Percentiles rank a stretch among this genome's conserved stretches.
phyloP scores from a whole-genome alignment of 1,140 invertebrate genomes.

The Hycleus cichorii region DNA sequence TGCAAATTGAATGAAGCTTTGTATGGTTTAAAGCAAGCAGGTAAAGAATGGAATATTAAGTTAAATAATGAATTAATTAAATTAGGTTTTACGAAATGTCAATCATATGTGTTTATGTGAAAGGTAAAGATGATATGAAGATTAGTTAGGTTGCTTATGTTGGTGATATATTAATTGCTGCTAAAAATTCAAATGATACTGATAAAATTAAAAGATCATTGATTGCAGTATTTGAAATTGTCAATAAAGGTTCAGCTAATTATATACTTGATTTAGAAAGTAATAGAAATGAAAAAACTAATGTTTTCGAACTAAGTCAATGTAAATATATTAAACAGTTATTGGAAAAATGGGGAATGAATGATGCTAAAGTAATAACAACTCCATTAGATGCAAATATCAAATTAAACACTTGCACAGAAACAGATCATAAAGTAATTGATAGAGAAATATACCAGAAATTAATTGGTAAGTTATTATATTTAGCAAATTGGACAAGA shows the following conservation, averaged over 20 bases:
- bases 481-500: constrained; percentile 15
- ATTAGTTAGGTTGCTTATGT: constrained; percentile 36
- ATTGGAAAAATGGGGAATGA: constrained; percentile 35
- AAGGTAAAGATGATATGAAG: constrained; percentile 15
- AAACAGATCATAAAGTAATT: constrained; percentile 21
- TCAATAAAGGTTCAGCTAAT: constrained; percentile 31
- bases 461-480: constrained; percentile 19
- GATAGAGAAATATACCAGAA: constrained; percentile 21
- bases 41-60: constrained; percentile 39
- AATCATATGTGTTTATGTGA: constrained; percentile 35
- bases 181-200: constrained; percentile 22
- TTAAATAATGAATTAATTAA: constrained; percentile 24
- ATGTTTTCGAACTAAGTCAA: constrained; percentile 34
- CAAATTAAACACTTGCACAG: no score
- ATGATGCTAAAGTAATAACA: constrained; percentile 33
- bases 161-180: constrained; percentile 37
- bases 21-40: constrained; percentile 43
- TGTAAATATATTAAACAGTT: constrained; percentile 36
- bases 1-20: constrained; percentile 37
- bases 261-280: constrained; percentile 34
- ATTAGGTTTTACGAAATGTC: constrained; percentile 24
- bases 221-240: constrained; percentile 26
- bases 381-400: constrained; percentile 30
- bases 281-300: constrained; percentile 28
- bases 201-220: constrained; percentile 22